These are phyloP conservation scores for Dryadula phaetusa DNA, from an alignment of 2,888 invertebrate genomes.

Conservation along the genomic window DNA sequence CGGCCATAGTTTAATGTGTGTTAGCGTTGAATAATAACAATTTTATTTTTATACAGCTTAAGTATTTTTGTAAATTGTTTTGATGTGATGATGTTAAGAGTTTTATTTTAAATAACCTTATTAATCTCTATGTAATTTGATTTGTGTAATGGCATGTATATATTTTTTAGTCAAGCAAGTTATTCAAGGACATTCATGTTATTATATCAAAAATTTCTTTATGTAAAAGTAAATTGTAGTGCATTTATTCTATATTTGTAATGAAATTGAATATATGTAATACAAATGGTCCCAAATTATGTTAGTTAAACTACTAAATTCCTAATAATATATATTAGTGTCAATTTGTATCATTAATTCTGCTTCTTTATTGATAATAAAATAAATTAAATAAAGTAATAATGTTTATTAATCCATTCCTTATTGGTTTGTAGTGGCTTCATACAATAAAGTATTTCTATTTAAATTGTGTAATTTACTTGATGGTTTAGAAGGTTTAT, in stretches of 20 bases:
- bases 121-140: background rate
- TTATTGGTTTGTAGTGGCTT: background rate
- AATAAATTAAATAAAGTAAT: conserved; percentile 24
- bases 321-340: conserved; percentile 4
- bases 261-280: background rate
- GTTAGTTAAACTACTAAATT: background rate
- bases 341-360: conserved; percentile 17
- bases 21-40: background rate
- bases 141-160: background rate
- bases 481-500: background rate
- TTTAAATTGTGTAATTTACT: background rate
- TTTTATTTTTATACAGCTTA: background rate
- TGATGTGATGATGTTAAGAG: background rate
- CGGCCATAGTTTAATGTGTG: background rate
- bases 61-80: conserved; percentile 14
- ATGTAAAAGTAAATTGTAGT: conserved; percentile 3
- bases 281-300: background rate
- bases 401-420: background rate
- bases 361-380: conserved; percentile 23
- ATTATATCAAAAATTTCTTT: no score
- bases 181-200: no score
- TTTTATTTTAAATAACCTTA: background rate
- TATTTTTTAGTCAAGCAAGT: background rate
- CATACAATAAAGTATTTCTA: background rate
- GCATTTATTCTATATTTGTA: conserved; percentile 13